Conservation (phyloP, 2,888 invertebrate species). For the Agrochola lychnidis region DNA sequence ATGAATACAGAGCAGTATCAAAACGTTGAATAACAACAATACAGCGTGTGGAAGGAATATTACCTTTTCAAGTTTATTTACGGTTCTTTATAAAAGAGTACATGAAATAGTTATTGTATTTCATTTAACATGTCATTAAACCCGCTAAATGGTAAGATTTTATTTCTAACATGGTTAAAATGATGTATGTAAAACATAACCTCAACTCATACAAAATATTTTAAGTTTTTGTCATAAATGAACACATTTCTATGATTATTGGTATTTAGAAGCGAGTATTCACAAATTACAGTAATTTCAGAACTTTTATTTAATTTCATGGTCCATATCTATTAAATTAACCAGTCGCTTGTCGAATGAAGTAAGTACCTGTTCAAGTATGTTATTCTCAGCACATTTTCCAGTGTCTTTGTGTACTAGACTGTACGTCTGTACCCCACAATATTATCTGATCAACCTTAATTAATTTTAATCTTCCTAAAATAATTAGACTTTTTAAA, state of each 20-base stretch:
- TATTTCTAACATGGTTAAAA: not conserved
- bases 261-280: not conserved
- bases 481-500: not conserved
- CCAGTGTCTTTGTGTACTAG: not conserved
- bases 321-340: not conserved
- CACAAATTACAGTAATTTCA: not conserved
- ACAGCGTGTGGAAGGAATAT: conserved; percentile 32
- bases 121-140: conserved; percentile 78
- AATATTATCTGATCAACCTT: not conserved
- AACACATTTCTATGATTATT: not conserved
- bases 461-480: not conserved
- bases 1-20: conserved; percentile 23
- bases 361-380: not conserved
- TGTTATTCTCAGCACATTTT: not conserved
- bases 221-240: conserved; percentile 10
- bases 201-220: conserved; percentile 53
- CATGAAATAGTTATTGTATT: not conserved
- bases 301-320: not conserved
- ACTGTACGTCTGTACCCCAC: not conserved
- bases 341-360: not conserved
- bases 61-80: not conserved
- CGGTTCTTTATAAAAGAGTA: not conserved
- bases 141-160: conserved; percentile 82
- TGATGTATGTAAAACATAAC: conserved; percentile 62
- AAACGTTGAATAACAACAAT: conserved; percentile 65